A percentile compares a stretch with the other conserved stretches of the same genome.
Conservation (phyloP, 2,797 vertebrate genomes). For the Anolis apletophallus region DNA sequence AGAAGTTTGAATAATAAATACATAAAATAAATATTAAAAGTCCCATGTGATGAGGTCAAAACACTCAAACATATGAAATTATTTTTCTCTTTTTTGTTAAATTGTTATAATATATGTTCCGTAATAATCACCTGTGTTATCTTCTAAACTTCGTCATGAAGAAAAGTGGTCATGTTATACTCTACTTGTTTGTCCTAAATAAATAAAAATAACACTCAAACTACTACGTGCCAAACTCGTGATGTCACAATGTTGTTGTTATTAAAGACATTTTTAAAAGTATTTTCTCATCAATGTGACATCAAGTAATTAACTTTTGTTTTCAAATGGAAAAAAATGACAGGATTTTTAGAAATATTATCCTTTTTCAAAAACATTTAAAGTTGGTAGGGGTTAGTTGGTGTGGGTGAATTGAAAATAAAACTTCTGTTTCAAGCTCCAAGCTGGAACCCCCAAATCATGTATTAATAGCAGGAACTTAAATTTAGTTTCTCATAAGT, state of each 20-base stretch:
- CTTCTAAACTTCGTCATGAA: no score
- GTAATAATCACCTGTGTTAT: no score
- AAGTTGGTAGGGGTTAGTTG: neutral
- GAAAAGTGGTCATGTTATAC: no score
- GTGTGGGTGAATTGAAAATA: conserved; percentile 41
- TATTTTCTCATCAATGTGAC: conserved; percentile 18
- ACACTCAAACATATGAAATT: no score
- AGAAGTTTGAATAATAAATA: no score
- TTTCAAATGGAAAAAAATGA: neutral
- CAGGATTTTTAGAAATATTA: conserved; percentile 3
- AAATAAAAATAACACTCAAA: no score
- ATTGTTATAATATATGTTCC: no score
- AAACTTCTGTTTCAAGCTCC: conserved; percentile 66
- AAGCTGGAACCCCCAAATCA: conserved; percentile 75
- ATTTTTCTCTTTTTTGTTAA: no score
- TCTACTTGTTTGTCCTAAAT: no score
- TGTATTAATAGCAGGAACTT: conserved; percentile 89
- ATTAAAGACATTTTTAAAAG: conserved; percentile 8
- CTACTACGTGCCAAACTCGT: conserved; percentile 9
- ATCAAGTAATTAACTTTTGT: conserved; percentile 31
- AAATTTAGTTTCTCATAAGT: conserved; percentile 87
- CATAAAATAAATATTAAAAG: no score
- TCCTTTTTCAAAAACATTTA: conserved; percentile 14
- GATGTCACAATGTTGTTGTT: conserved; percentile 17
- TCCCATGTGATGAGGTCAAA: no score